Evolutionary conservation across 2,113 vertebrate genomes (phyloP).

Genomic region (Chionodraco myersi): DNA sequence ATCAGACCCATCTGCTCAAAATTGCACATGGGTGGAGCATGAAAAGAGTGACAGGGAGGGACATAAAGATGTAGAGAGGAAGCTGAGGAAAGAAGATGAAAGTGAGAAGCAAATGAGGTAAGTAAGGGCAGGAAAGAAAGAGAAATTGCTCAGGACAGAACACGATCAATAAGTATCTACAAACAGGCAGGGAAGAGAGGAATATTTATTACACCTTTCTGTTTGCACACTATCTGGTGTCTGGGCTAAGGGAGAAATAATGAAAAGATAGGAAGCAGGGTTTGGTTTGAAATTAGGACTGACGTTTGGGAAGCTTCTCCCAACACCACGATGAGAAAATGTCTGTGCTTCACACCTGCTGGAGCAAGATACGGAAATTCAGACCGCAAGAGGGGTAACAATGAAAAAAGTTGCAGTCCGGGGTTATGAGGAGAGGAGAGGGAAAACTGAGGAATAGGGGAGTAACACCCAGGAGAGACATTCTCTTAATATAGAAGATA

Average conservation of each 20-base stretch:
- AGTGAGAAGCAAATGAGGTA: slow-evolving; percentile 30
- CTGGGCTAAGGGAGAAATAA: slow-evolving; percentile 47
- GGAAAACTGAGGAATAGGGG: neutral
- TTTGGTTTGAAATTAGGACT: slow-evolving; percentile 57
- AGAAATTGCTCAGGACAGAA: slow-evolving; percentile 11
- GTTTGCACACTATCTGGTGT: slow-evolving; percentile 48
- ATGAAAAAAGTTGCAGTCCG: neutral
- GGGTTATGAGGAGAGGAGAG: neutral
- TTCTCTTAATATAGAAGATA: neutral
- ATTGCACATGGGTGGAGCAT: slow-evolving; percentile 21
- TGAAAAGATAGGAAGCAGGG: slow-evolving; percentile 39
- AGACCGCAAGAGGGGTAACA: neutral
- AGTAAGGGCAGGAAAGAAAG: slow-evolving; percentile 8
- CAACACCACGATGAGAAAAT: slow-evolving; percentile 31
- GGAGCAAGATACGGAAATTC: slow-evolving; percentile 52
- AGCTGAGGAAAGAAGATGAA: slow-evolving; percentile 53
- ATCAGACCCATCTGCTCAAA: slow-evolving; percentile 19
- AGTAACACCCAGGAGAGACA: neutral
- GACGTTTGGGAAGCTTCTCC: slow-evolving; percentile 59
- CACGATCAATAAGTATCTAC: slow-evolving; percentile 34
- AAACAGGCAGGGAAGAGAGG: slow-evolving; percentile 16
- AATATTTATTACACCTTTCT: slow-evolving; percentile 50
- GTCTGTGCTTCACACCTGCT: slow-evolving; percentile 52
- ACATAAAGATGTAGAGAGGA: slow-evolving; percentile 8
- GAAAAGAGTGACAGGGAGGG: neutral